Evolutionary conservation across 2,113 vertebrate species (phyloP).

Genomic region (Ictalurus furcatus): DNA sequence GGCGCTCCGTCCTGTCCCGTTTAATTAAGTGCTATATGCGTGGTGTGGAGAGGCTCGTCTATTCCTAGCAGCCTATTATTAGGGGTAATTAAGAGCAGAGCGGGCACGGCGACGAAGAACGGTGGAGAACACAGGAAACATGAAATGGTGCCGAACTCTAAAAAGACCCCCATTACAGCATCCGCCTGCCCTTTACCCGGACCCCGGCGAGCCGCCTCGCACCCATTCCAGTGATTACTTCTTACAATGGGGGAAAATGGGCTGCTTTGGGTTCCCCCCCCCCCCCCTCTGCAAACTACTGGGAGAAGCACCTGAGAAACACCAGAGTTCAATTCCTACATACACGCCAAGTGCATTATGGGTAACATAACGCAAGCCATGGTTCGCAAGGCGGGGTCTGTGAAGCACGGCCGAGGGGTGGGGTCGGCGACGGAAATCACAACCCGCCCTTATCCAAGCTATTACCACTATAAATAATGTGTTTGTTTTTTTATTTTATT

Average conservation of each 20-base stretch:
- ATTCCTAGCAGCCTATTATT: conserved; percentile 56
- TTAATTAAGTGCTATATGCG: conserved; percentile 54
- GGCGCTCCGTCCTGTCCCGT: conserved; percentile 21
- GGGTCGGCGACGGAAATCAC: too few species aligned
- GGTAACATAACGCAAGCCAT: neutral
- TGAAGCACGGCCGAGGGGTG: too few species aligned
- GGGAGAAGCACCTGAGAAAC: neutral
- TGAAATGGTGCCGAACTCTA: neutral
- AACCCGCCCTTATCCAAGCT: too few species aligned
- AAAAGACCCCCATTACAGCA: neutral
- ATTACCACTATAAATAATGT: too few species aligned
- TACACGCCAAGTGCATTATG: neutral
- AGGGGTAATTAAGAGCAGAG: conserved; percentile 51
- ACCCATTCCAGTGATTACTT: neutral
- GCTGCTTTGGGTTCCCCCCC: neutral
- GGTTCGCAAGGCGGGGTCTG: neutral
- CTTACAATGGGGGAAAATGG: neutral
- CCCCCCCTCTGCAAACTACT: too few species aligned
- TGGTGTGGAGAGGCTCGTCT: conserved; percentile 37
- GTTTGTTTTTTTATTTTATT: too few species aligned
- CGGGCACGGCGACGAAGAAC: neutral
- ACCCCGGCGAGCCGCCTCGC: neutral
- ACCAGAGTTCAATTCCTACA: neutral
- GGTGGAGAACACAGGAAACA: neutral
- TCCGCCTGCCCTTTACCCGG: too few species aligned